Evolutionary conservation across 2,888 invertebrate genomes (phyloP).

Genomic region (Cylloceria caligata): DNA sequence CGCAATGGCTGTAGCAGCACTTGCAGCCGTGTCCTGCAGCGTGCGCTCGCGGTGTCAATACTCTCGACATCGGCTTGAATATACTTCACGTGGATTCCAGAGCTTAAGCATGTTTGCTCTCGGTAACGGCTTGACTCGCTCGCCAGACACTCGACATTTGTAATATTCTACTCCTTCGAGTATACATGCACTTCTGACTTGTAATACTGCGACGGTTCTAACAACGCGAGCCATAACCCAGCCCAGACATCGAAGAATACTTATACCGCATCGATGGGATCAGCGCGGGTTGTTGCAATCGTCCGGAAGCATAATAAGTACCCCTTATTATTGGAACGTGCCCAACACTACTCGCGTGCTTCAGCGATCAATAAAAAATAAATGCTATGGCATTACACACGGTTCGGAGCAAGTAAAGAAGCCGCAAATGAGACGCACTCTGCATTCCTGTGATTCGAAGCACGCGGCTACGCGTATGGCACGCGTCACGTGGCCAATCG

Average conservation of each 20-base stretch:
- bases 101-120: conserved; percentile 18
- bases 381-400: conserved; percentile 23
- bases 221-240: no score
- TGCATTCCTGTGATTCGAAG: conserved; percentile 8
- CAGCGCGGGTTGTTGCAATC: neutral
- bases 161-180: neutral
- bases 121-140: conserved; percentile 9
- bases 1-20: neutral
- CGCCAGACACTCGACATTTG: neutral
- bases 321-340: conserved; percentile 38
- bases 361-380: conserved; percentile 8
- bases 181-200: no score
- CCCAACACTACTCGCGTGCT: conserved; percentile 5
- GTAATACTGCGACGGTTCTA: neutral
- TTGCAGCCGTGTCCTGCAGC: conserved; percentile 18
- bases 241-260: no score
- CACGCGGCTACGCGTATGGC: conserved; percentile 31
- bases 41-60: conserved; percentile 21
- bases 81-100: conserved; percentile 6
- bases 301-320: conserved; percentile 23
- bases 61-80: conserved; percentile 3
- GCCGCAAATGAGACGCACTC: conserved; percentile 5
- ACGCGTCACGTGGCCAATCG: conserved; percentile 32
- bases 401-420: neutral
- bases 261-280: neutral